Base-by-base conservation (phyloP, 2,113 vertebrate species). In the Alouatta palliata region DNA sequence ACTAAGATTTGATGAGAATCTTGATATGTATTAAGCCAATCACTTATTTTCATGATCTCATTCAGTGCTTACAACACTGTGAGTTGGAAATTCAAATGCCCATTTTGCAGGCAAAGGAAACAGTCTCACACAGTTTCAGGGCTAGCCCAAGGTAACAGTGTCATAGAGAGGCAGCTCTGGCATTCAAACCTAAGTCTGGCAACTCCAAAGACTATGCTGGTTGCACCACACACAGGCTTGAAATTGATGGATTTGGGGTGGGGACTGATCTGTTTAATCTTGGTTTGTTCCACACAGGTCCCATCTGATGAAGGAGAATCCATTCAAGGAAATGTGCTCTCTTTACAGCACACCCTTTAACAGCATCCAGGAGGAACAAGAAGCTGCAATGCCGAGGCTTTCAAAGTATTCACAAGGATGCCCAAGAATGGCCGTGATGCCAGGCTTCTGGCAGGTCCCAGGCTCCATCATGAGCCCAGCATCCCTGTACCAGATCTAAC, bases 11-110 rank as follows among this genome's bases (percentile, higher is more conserved):
- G n/a, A 25, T 25, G 14, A 68, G 30, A 5, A 2, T 3, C n/a
- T 87, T 5, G 0, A 4, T 16, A 16, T n/a, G n/a, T 5, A 12
- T 0, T 70, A 4, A 73, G 83, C 45, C 37, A 37, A 8, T 70
- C 14, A 27, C 40, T 83, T 83, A 76, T 71, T 89, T 94, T 37
- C 37, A 35, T 64, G 10, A 49, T 20, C 21, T 64, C 7, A 75
- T 37, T 52, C 14, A 10, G 2, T 49, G 58, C 52, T 89, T 64
- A 23, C 40, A 79, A 30, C 32, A 75, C 91, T 87, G 9, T 47
- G 35, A 43, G 70, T 8, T 19, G 49, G 20, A 0, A 32, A 16
- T 35, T 80, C 23, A 76, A 37, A 40, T 3, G 20, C 76, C 68
- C 56, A 58, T 43, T 84, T 76, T 37, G 7, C n/a, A 64, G 68